A percentile compares a stretch with the other conserved stretches of the same genome.
phyloP scores from a whole-genome alignment of 2,113 vertebrate genomes.

The Phyllopteryx taeniolatus region DNA sequence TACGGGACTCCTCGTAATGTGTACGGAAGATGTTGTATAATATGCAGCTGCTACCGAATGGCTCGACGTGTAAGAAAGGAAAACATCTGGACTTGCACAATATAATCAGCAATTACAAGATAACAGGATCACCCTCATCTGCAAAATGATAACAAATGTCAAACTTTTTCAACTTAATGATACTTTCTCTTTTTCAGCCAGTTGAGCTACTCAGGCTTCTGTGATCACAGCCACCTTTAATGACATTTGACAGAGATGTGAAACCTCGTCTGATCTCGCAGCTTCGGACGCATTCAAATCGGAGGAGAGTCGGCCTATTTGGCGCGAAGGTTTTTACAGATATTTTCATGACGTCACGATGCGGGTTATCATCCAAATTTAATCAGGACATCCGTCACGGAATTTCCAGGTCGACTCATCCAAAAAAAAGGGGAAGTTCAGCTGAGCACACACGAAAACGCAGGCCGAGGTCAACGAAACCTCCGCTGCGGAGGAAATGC shows the following conservation, averaged over 20 bases:
- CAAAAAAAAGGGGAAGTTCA: neutral
- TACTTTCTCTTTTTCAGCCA: neutral
- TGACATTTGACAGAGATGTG: neutral
- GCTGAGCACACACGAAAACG: neutral
- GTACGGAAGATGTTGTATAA: no score
- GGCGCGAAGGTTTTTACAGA: neutral
- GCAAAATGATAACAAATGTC: neutral
- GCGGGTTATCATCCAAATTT: neutral
- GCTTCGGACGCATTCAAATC: neutral
- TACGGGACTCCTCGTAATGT: no score
- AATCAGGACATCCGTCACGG: neutral
- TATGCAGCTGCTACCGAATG: no score
- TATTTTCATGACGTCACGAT: neutral
- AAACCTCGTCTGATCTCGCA: neutral
- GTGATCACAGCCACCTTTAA: neutral
- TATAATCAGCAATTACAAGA: neutral
- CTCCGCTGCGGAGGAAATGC: neutral
- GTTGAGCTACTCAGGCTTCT: neutral
- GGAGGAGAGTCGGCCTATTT: neutral
- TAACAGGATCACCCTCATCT: neutral
- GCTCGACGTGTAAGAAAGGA: no score
- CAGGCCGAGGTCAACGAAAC: neutral
- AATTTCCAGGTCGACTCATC: slow-evolving; percentile 1
- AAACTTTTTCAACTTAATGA: neutral
- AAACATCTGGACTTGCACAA: neutral